Conservation (phyloP, 2,797 vertebrate genomes). For the Hydrophis major region DNA sequence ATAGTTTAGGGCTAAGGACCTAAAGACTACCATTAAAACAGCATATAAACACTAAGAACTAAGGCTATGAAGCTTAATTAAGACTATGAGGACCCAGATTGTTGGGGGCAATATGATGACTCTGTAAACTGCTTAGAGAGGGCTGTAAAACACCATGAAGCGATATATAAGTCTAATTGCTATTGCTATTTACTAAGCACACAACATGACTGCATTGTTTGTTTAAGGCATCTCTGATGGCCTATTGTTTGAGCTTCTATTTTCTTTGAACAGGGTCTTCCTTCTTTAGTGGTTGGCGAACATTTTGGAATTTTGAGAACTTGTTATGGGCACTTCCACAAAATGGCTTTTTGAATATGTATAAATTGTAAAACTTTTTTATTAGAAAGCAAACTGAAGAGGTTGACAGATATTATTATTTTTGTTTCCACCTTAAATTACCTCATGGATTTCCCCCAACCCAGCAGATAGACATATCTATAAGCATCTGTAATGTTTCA, state of each 20-base stretch:
- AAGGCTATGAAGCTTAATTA: background rate
- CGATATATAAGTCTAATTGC: background rate
- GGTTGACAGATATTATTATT: background rate
- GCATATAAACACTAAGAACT: background rate
- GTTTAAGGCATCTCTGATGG: slow-evolving; percentile 46
- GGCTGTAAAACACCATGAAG: background rate
- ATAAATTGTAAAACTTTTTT: background rate
- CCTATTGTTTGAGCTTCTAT: slow-evolving; percentile 40
- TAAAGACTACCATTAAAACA: background rate
- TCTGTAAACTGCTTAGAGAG: background rate
- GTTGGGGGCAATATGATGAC: background rate
- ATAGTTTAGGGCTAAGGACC: slow-evolving; percentile 17
- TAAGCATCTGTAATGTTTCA: background rate
- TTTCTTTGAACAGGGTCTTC: background rate
- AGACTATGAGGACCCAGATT: background rate
- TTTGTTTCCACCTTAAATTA: background rate
- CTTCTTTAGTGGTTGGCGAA: background rate
- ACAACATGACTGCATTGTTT: slow-evolving; percentile 31
- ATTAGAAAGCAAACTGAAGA: background rate
- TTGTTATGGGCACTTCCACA: background rate
- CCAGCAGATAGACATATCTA: background rate
- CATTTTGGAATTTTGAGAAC: background rate
- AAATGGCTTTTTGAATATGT: background rate
- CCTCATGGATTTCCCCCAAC: background rate
- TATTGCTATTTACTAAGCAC: background rate